These are phyloP conservation scores for Crambe crambe DNA, from an alignment of 37 sponge, comb jelly and placozoan species.

Conservation along the genomic window DNA sequence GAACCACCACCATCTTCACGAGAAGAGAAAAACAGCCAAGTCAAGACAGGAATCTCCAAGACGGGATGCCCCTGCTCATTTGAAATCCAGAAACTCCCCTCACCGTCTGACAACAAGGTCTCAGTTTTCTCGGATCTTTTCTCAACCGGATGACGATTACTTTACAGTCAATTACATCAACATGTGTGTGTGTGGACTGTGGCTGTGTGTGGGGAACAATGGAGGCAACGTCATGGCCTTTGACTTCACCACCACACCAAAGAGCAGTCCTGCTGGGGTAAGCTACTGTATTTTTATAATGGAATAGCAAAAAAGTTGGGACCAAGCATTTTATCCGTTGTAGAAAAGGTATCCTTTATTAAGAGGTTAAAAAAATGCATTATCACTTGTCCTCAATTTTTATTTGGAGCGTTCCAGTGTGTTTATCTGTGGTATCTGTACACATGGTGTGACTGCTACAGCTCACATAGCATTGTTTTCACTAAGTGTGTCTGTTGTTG, in stretches of 20 bases:
- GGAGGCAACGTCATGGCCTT: slow-evolving; percentile 52
- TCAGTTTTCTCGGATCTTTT: neutral
- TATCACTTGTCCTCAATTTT: no score
- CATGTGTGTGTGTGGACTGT: slow-evolving; percentile 16
- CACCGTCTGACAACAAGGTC: neutral
- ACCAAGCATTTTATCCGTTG: no score
- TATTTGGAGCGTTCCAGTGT: no score
- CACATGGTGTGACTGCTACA: no score
- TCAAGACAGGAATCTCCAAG: neutral
- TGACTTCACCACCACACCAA: slow-evolving; percentile 26
- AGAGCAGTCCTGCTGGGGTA: slow-evolving; percentile 2
- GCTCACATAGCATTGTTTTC: no score
- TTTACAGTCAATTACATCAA: slow-evolving; percentile 24
- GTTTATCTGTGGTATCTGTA: no score
- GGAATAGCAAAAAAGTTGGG: no score
- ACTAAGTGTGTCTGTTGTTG: no score
- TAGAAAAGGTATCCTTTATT: no score
- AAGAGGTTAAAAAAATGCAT: no score
- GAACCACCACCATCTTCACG: neutral
- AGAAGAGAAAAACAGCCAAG: neutral
- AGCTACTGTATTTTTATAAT: neutral
- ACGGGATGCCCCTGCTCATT: neutral
- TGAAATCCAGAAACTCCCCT: neutral
- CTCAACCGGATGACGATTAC: slow-evolving; percentile 6
- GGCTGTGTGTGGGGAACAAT: slow-evolving; percentile 46